These are phyloP conservation scores for Lasioglossum figueresi DNA, from an alignment of 2,888 invertebrate species.

Conservation along the genomic window DNA sequence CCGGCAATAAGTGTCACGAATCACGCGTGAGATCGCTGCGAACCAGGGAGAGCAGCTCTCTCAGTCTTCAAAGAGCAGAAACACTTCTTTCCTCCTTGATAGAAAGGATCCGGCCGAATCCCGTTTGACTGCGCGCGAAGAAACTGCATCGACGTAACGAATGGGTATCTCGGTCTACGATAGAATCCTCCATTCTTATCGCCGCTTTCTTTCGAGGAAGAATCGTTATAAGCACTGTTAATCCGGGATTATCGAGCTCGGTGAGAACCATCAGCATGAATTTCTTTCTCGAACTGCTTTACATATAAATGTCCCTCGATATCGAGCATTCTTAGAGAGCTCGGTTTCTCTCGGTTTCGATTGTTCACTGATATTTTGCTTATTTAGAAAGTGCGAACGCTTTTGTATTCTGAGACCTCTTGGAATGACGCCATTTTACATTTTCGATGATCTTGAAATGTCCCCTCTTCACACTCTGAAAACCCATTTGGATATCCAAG, in stretches of 20 bases:
- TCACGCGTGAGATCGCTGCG: constrained; percentile 65
- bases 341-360: neutral
- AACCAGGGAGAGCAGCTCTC: neutral
- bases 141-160: constrained; percentile 1
- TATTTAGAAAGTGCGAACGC: neutral
- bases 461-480: neutral
- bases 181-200: constrained; percentile 3
- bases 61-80: neutral
- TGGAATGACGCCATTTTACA: neutral
- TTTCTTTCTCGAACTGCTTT: constrained; percentile 33
- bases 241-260: constrained; percentile 45
- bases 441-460: neutral
- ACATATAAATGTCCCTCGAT: constrained; percentile 10
- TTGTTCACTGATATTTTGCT: neutral
- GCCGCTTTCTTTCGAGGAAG: neutral
- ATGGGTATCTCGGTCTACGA: neutral
- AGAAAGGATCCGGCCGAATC: neutral
- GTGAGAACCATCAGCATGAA: neutral
- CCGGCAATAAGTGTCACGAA: constrained; percentile 78
- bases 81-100: neutral
- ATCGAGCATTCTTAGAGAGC: neutral
- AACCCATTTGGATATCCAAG: neutral
- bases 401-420: neutral
- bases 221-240: constrained; percentile 29
- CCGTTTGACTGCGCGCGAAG: neutral